Evolutionary conservation across 2,888 invertebrate genomes (phyloP), one percentile per base, ranked within the genome.

Genomic region (Phania funesta): DNA sequence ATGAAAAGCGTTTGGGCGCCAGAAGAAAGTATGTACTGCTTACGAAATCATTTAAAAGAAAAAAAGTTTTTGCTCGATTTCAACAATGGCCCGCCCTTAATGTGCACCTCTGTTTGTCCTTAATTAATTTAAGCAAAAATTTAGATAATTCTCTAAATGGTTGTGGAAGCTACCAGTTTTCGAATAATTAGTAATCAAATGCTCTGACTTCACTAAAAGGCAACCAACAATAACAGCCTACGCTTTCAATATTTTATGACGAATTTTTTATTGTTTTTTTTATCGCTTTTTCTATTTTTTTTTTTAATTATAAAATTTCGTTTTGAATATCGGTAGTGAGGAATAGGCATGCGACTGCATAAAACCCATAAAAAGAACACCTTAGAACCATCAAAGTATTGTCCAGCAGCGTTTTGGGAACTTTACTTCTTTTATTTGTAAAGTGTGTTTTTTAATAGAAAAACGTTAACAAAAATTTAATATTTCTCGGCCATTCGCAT

Each of bases 81-180:
- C 4, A n/a, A n/a, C n/a, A n/a, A n/a, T 38, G 2, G 11, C n/a
- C n/a, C n/a, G 11, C n/a, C 2, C 11, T 1, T 38, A n/a, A 38
- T 11, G 9, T 35, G 9, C 13, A 1, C 11, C 24, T 38, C 16
- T 58, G 22, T 70, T 56, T 74, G n/a, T n/a, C n/a, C 18, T 52
- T 22, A 11, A 52, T 32, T 38, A 20, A 44, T 22, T 60, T 38
- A 44, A 54, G 54, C 38, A 20, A 46, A 32, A 29, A 73, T 11
- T 44, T n/a, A 44, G 22, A 50, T 60, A 26, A 26, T 41, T 50
- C 41, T 50, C 38, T 8, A 35, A 68, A 56, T 58, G 35, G 58
- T 76, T 52, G 54, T 48, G 26, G 54, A 71, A 32, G 80, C 80
- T 81, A 73, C 80, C 71, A 67, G 60, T 81, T 71, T 76, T 38